Percentiles rank a stretch among this genome's conserved stretches.
These are phyloP conservation scores for Agelastica alni DNA, from an alignment of 2,888 invertebrate genomes.

Conservation along the genomic window DNA sequence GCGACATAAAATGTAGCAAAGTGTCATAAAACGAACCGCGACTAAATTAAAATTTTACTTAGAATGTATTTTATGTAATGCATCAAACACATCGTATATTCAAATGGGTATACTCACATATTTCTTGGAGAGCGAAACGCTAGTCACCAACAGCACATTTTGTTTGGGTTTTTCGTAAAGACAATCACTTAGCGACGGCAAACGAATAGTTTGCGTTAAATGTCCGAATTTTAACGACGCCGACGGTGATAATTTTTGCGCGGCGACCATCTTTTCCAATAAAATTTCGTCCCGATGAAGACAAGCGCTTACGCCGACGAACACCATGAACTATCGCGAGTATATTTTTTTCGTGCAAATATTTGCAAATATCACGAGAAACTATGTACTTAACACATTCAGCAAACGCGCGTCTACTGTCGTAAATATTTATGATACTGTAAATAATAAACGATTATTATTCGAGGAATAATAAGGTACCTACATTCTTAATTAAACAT, in stretches of 20 bases:
- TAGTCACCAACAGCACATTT: constrained; percentile 47
- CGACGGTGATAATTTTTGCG: constrained; percentile 29
- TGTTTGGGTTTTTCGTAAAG: constrained; percentile 42
- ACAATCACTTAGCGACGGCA: constrained; percentile 53
- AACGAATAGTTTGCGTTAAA: constrained; percentile 29
- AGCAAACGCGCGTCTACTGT: no score
- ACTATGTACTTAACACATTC: neutral
- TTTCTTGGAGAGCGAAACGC: constrained; percentile 44
- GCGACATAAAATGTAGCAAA: no score
- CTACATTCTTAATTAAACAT: no score
- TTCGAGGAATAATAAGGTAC: no score
- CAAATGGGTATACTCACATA: constrained; percentile 49
- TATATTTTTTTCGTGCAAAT: neutral
- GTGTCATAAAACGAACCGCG: no score
- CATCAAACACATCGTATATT: no score
- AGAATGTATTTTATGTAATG: no score
- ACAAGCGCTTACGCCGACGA: constrained; percentile 25
- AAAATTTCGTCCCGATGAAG: constrained; percentile 12
- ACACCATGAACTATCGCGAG: constrained; percentile 20
- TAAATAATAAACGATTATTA: no score
- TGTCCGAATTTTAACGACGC: constrained; percentile 14
- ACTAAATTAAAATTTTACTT: no score
- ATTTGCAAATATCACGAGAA: constrained; percentile 2
- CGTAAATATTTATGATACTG: no score
- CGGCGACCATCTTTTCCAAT: constrained; percentile 41